These are phyloP conservation scores for Idaea aversata DNA, from an alignment of 2,888 invertebrate genomes.

Conservation along the genomic window DNA sequence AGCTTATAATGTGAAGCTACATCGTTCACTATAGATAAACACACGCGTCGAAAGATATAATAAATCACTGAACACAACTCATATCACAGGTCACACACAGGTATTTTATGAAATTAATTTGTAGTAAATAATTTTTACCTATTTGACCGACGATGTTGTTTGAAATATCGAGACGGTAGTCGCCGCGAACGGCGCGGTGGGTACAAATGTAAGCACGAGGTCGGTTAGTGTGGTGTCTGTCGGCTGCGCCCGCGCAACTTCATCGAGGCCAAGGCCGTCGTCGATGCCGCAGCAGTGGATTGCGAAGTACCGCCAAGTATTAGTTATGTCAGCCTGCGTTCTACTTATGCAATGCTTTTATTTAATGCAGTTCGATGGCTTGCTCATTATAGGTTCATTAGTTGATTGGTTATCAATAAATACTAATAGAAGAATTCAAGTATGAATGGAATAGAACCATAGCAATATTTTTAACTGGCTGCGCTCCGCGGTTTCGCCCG, in stretches of 20 bases:
- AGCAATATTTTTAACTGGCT: too few relatives aligned
- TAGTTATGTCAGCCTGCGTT: constrained; percentile 77
- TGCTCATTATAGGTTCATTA: constrained; percentile 34
- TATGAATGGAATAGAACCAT: background rate
- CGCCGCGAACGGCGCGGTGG: constrained; percentile 6
- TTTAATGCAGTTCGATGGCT: constrained; percentile 72
- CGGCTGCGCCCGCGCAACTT: constrained; percentile 37
- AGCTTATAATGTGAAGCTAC: background rate
- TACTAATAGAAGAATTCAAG: background rate
- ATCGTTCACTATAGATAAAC: background rate
- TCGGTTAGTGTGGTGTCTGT: constrained; percentile 15
- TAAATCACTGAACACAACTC: background rate
- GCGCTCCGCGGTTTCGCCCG: too few relatives aligned
- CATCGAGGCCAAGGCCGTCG: constrained; percentile 70
- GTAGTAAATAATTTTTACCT: background rate
- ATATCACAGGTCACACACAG: background rate
- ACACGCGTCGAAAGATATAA: background rate
- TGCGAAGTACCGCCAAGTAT: constrained; percentile 57
- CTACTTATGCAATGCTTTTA: constrained; percentile 75
- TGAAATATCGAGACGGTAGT: background rate
- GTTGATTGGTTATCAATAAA: constrained; percentile 14
- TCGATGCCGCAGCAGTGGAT: constrained; percentile 55
- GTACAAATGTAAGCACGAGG: constrained; percentile 12
- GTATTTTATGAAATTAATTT: background rate
- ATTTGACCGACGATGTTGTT: constrained; percentile 2